phyloP scores from a whole-genome alignment of 2,113 vertebrate species.

The Tachycineta bicolor region DNA sequence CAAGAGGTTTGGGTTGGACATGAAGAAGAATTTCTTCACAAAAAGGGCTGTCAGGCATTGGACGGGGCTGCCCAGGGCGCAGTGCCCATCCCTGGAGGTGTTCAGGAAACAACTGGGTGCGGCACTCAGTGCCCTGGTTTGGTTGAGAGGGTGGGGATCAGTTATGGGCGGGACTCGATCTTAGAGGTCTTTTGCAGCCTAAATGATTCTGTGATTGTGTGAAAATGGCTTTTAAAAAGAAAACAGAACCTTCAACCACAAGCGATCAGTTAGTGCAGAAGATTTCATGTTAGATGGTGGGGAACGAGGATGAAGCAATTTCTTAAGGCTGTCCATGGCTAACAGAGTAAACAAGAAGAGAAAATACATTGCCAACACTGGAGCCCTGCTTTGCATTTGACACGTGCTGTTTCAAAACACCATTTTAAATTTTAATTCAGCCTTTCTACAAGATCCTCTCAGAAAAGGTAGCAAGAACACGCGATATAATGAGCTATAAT shows the following conservation, averaged over 20 bases:
- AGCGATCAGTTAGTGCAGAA: background rate
- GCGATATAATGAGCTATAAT: conserved; percentile 44
- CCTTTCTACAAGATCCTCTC: background rate
- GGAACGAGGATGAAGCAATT: background rate
- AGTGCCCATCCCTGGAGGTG: background rate
- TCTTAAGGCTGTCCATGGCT: background rate
- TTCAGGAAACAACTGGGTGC: background rate
- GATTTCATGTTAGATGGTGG: background rate
- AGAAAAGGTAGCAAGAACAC: background rate
- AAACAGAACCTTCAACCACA: background rate
- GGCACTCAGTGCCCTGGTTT: background rate
- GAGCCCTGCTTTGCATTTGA: background rate
- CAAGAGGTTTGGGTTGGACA: background rate
- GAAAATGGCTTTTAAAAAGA: background rate
- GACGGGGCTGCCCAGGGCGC: background rate
- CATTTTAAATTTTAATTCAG: background rate
- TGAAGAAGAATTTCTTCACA: background rate
- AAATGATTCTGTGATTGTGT: background rate
- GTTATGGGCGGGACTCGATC: fast-evolving
- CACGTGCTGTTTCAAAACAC: background rate
- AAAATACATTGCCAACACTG: background rate
- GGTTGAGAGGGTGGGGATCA: too few species aligned
- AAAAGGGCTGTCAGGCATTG: fast-evolving
- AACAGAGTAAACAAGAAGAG: background rate
- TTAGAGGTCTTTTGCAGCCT: background rate